phyloP scores from a whole-genome alignment of 2,797 vertebrate species.

The Poecilia velifera region DNA sequence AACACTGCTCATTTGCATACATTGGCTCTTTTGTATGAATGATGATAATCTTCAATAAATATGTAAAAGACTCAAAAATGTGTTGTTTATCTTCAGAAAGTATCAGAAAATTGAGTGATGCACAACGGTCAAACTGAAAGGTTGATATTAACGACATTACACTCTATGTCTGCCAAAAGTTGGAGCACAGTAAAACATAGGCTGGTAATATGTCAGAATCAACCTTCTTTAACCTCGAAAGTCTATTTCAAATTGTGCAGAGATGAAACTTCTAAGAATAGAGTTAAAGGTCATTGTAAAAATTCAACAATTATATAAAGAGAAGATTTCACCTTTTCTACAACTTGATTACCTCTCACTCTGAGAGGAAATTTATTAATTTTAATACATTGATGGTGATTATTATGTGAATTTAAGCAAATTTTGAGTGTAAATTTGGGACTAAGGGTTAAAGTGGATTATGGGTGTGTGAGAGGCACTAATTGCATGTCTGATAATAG shows the following conservation, averaged over 20 bases:
- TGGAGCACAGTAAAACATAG: background rate
- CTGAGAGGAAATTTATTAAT: background rate
- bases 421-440: background rate
- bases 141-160: background rate
- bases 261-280: background rate
- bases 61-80: background rate
- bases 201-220: background rate
- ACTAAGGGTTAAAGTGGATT: background rate
- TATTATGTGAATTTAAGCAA: background rate
- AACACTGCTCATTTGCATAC: background rate
- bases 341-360: background rate
- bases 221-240: background rate
- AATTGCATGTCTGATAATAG: too few relatives aligned
- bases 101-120: background rate
- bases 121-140: background rate
- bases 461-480: background rate
- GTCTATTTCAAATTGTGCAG: background rate
- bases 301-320: background rate
- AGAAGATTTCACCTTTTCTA: background rate
- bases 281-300: background rate
- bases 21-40: background rate
- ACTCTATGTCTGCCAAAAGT: background rate
- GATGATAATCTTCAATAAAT: background rate
- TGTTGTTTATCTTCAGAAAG: slow-evolving; percentile 2
- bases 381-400: background rate